Evolutionary conservation across 2,888 invertebrate genomes (phyloP).

Genomic region (Luffia ferchaultella): DNA sequence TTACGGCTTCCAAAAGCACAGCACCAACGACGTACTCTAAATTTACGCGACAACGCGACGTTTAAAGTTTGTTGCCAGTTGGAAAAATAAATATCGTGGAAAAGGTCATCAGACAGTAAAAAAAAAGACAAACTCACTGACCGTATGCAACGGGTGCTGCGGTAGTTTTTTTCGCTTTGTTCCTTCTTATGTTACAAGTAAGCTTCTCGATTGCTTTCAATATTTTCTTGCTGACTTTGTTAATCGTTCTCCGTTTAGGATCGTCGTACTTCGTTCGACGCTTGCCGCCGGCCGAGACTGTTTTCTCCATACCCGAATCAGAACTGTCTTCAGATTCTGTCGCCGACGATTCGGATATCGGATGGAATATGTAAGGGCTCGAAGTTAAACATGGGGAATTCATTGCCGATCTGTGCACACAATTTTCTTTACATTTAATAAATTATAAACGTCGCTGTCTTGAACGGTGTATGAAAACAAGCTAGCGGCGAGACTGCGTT

Average conservation of each 20-base stretch:
- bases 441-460: background rate
- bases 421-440: background rate
- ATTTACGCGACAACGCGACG: too few relatives aligned
- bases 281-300: conserved; percentile 31
- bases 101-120: too few relatives aligned
- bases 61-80: too few relatives aligned
- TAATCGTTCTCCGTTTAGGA: conserved; percentile 56
- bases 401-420: conserved; percentile 22
- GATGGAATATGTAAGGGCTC: conserved; percentile 52
- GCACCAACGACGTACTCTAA: too few relatives aligned
- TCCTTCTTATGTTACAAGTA: conserved; percentile 47
- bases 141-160: too few relatives aligned
- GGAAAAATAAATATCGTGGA: too few relatives aligned
- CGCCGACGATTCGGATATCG: conserved; percentile 50
- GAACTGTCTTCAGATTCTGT: conserved; percentile 54
- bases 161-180: conserved; percentile 32
- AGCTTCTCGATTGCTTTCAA: conserved; percentile 49
- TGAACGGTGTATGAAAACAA: conserved; percentile 4
- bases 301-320: conserved; percentile 46
- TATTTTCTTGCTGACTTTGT: conserved; percentile 59
- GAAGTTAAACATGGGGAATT: conserved; percentile 48
- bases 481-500: conserved; percentile 18
- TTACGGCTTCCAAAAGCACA: too few relatives aligned
- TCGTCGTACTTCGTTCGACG: conserved; percentile 53
- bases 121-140: too few relatives aligned